Base-by-base conservation (phyloP, 2,113 vertebrate species). In the Lycocorax pyrrhopterus region DNA sequence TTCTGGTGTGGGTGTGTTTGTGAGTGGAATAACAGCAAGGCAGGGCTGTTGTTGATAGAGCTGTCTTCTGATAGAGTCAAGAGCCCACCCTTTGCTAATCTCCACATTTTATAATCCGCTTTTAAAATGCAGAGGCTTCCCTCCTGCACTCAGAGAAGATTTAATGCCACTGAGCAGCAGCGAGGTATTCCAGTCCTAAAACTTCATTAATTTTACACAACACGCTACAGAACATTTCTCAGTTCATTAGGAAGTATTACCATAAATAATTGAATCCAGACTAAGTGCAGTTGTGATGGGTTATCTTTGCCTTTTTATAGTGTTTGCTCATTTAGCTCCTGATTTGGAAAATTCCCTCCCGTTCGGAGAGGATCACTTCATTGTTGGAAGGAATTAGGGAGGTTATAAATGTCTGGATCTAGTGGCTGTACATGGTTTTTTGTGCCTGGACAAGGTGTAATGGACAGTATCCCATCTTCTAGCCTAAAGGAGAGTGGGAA, bases 181-280 rank as follows among this genome's bases (percentile, higher is more conserved):
- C 1, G 27, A 96, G 53, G 83, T 92, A 66, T 87, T 94, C 51
- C 58, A 80, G 66, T 39, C 78, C 82, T 87, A 91, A 95, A 96
- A 96, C 93, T 89, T 94, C 96, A 97, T 96, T 96, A 95, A 96
- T 96, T 95, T 96, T 96, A 96, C 90, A 97, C 88, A 89, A 75
- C 69, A 68, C 1, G 43, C 68, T 63, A 37, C 77, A 66, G 89
- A 94, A 73, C 86, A 89, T 75, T 93, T 94, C 95, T 90, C 67
- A 96, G 95, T 90, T 94, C 90, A 94, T 97, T 90, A 96, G 7
- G 4, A 77, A 79, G 72, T 49, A 95, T 84, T 89, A 62, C 84
- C 85, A 94, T 96, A 94, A 97, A 97, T 96, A 96, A 97, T 82
- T 96, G 86, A 97, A 92, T 82, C 72, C 77, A 75, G 91, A 82